Base-by-base conservation (phyloP, 2,888 invertebrate species). In the Tetragonisca angustula region DNA sequence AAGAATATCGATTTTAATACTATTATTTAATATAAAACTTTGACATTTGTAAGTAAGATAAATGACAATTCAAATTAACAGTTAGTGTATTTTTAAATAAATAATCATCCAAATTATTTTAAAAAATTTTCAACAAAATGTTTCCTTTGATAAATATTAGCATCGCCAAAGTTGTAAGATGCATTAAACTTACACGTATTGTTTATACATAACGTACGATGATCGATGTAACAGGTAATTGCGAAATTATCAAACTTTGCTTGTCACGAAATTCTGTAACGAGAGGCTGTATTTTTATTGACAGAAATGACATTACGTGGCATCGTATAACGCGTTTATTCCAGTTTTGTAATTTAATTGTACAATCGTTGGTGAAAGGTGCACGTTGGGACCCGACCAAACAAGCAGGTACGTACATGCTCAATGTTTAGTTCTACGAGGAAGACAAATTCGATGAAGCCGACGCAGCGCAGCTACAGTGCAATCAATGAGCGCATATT, bases 401-500 rank as follows among this genome's bases (percentile, higher is more conserved):
- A 70, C 56, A 72, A 59, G 27, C 27, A 76, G 27, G 73, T 56
- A 78, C 71, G 50, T 75, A 72, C 67, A 76, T 83, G 83, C 56
- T 72, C 24, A 36, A 65, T 76, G 69, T 71, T 85, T 80, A 74
- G 59, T 76, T 65, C 59, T 80, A 32, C 49, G 74, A 84, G 74
- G 85, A 79, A 82, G 83, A 87, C 75, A 75, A 79, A 81, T 78
- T 65, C 73, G 65, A 50, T 71, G 77, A 81, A 76, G 85, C 69
- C 85, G 90, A 89, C 86, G 84, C 88, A 87, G 86, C 87, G 86
- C 86, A 87, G 88, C 87, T 85, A 89, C 85, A 88, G 82, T 88
- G 84, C 87, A 92, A 92, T 92, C 92, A 91, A 92, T 92, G 92
- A 90, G 83, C 88, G 90, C 88, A 91, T 92, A 92, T 92, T 92